Base-by-base conservation (phyloP, 30 jellyfish, hydroid and myxozoan species). In the Chrysaora quinquecirrha region DNA sequence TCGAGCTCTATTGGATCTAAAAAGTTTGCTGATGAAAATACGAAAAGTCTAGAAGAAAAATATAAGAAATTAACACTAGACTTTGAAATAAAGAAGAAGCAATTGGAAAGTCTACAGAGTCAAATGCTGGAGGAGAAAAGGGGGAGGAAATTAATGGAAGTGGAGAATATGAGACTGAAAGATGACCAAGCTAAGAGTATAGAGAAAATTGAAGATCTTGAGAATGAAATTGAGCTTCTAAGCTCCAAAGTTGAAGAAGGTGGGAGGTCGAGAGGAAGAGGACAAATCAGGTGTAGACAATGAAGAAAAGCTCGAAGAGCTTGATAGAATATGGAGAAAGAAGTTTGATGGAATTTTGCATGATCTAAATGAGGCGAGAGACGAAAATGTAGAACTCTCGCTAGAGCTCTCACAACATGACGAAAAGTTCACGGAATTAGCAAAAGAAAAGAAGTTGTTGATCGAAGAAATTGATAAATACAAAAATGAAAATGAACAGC, bases 311-410 rank as follows among this genome's bases (percentile, higher is more conserved):
- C 46, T 69, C 25, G 87, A 84, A 32, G 88, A 84, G 60, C 71
- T 84, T 0, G 87, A 73, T 64, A 14, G 77, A 21, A 62, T 20
- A 19, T 73, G 83, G 83, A 84, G 87, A 32, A 64, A 27, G 20
- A 73, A 84, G 60, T 72, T 64, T 61, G 95, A 73, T n/a, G 61
- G 61, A 18, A 18, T 84, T 2, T 12, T 71, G 61, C 83, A 72
- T 23, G 80, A 66, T 32, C 48, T 77, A 34, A 70, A 77, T 60
- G 78, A 58, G 18, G 88, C 75, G 2, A 87, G 76, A 62, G 96
- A 87, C 38, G 96, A 87, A 71, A 87, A 87, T 63, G 85, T 87
- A 35, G 83, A 90, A 24, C 66, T 78, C 19, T 54, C 91, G 0
- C 73, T 87, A 30, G 96, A 87, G 27, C 30, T 74, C 19, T 75